Evolutionary conservation across 2,113 vertebrate genomes (phyloP), one percentile per base, ranked within the genome.

Genomic region (Sapajus apella): DNA sequence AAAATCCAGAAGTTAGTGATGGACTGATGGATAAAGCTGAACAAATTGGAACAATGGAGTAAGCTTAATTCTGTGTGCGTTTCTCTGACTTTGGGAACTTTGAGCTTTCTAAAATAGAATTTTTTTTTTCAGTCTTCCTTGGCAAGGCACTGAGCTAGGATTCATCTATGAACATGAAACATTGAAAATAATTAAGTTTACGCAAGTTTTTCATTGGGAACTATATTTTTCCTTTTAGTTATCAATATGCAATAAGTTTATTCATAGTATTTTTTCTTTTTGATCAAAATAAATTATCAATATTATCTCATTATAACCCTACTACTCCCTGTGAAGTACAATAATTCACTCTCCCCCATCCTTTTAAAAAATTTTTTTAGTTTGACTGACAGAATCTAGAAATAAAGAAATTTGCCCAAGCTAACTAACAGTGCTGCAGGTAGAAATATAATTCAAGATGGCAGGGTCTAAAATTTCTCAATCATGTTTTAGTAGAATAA

Each of bases 301-400:
- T 91, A 93, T 64, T 88, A 58, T 88, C 61, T 97, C 30, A 73
- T 88, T 92, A 93, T 32, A 91, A 35, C 43, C 89, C 93, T 87
- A 64, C 61, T 95, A 16, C 52, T 55, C 30, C 37, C 58, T 68
- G 37, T 92, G 84, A 35, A 82, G 27, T 55, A 43, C 72, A 25
- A 20, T 17, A 55, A 13, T 72, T 66, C 47, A 80, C 45, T 23
- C 7, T 76, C 70, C n/a, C 55, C 52, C 11, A 40, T 18, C 50
- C 37, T 55, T n/a, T 21, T 11, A 70, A 45, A 7, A 6, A 45
- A 45, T 45, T n/a, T 14, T 4, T 52, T 76, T 55, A 64, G 55
- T 76, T 52, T 25, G 32, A 8, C 50, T 37, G 32, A 61, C 23
- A 10, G 77, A 52, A 73, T 52, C 45, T 43, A 58, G 56, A 85